Evolutionary conservation across 1,140 invertebrate genomes (phyloP).

Genomic region (Zaprionus camerounensis): DNA sequence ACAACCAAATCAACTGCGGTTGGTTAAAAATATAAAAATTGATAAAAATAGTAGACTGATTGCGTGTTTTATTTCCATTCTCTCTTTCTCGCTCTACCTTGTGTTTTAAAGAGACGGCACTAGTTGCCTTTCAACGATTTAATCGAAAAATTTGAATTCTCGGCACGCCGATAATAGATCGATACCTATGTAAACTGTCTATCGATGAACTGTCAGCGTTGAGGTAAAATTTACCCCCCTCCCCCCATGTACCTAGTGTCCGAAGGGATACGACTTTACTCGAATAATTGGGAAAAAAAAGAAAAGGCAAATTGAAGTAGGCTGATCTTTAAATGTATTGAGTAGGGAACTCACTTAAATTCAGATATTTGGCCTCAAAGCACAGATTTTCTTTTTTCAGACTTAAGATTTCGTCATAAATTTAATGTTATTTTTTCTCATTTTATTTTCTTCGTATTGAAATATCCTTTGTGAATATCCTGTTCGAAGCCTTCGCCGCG

Average conservation of each 20-base stretch:
- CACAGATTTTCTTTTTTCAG: slow-evolving; percentile 15
- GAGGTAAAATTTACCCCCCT: too few species aligned
- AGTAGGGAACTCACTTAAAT: background rate
- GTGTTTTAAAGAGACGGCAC: background rate
- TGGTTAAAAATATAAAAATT: slow-evolving; percentile 82
- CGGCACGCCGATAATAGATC: background rate
- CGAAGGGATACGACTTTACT: too few species aligned
- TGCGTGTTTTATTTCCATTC: slow-evolving; percentile 49
- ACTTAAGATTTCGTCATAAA: slow-evolving; percentile 8
- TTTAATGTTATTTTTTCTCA: slow-evolving; percentile 8
- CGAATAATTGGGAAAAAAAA: background rate
- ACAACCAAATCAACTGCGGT: slow-evolving; percentile 74
- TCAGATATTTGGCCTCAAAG: background rate
- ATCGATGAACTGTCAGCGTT: too few species aligned
- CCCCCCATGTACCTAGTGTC: too few species aligned
- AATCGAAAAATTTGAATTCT: background rate
- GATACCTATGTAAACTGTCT: too few species aligned
- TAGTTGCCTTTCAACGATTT: background rate
- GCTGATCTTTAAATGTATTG: background rate
- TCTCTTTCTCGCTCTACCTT: background rate
- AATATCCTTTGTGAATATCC: slow-evolving; percentile 7
- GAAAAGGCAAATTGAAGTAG: slow-evolving; percentile 12
- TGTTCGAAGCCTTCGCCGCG: background rate
- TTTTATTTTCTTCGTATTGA: slow-evolving; percentile 14
- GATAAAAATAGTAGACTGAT: slow-evolving; percentile 76